Evolutionary conservation across 2,888 invertebrate genomes (phyloP).

Genomic region (Tiphia femorata): DNA sequence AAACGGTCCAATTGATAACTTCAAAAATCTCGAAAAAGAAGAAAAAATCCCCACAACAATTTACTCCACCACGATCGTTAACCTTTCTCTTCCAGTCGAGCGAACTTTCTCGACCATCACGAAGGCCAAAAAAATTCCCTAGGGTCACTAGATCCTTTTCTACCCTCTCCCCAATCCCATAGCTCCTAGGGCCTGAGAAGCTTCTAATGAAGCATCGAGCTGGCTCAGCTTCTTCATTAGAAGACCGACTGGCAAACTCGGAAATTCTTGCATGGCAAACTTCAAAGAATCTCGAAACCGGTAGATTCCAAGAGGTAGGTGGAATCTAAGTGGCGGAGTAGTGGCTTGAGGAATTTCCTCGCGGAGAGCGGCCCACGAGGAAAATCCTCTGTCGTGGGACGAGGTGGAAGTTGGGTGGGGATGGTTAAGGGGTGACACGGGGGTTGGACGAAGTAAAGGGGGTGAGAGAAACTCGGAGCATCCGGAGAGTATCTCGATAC

Average conservation of each 20-base stretch:
- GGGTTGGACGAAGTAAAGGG: not conserved
- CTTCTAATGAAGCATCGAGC: slow-evolving; percentile 12
- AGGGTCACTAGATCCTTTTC: no score
- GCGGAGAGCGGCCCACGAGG: slow-evolving; percentile 1
- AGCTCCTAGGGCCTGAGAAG: no score
- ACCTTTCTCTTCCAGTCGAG: no score
- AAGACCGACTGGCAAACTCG: not conserved
- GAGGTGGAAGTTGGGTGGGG: not conserved
- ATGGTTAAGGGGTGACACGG: not conserved
- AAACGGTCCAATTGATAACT: no score
- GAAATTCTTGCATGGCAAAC: slow-evolving; percentile 8
- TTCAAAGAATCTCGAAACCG: slow-evolving; percentile 21
- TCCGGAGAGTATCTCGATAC: not conserved
- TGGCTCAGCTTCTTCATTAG: slow-evolving; percentile 17
- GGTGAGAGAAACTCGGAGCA: not conserved
- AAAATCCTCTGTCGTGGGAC: slow-evolving; percentile 16
- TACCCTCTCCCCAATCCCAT: no score
- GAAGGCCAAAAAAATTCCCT: no score
- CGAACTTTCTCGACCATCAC: no score
- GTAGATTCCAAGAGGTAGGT: not conserved
- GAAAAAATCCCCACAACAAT: no score
- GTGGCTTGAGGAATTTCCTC: slow-evolving; percentile 21
- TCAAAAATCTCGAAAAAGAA: no score
- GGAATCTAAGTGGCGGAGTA: slow-evolving; percentile 17
- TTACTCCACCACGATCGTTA: no score